Base-by-base conservation (phyloP, 2,888 invertebrate genomes). In the Euzophera pinguis region DNA sequence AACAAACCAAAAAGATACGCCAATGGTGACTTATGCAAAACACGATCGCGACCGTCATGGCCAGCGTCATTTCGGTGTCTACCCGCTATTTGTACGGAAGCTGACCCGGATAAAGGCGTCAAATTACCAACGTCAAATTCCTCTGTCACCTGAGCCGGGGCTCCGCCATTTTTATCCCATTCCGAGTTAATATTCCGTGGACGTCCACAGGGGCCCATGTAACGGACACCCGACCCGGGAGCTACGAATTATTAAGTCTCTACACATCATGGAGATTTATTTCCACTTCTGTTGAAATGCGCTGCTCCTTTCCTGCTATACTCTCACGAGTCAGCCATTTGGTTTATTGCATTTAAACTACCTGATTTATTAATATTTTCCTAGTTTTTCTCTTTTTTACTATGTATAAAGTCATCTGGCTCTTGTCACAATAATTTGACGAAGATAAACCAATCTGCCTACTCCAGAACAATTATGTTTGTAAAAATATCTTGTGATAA, bases 111-210 rank as follows among this genome's bases (percentile, higher is more conserved):
- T 84, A 84, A 83, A 83, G 76, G 81, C 81, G 75, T 84, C 84
- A 83, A 83, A 84, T 84, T 83, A 82, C 83, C 75, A 74, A 75
- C 81, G 84, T 84, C 81, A 83, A 81, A 82, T 81, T 83, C 81
- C 72, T 66, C 69, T 69, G 81, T 83, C 83, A 85, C 84, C 84
- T 84, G 84, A 84, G 79, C 80, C 71, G 68, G 69, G 73, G 22
- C 22, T 2, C 63, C 73, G 79, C 81, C 81, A 84, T 84, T 85
- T 85, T 85, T 85, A 84, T 84, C 79, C 79, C 77, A 78, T 80
- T 81, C 72, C 65, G 70, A 81, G 82, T 85, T 85, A 84, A 85
- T 84, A 85, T 85, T 85, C 84, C 76, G 78, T 72, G 73, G 75
- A 73, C 78, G 84, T 85, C 77, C 79, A 69, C 64, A 57, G 79